These are phyloP conservation scores for Thalassoma bifasciatum DNA, from an alignment of 2,113 vertebrate genomes.

Conservation along the genomic window DNA sequence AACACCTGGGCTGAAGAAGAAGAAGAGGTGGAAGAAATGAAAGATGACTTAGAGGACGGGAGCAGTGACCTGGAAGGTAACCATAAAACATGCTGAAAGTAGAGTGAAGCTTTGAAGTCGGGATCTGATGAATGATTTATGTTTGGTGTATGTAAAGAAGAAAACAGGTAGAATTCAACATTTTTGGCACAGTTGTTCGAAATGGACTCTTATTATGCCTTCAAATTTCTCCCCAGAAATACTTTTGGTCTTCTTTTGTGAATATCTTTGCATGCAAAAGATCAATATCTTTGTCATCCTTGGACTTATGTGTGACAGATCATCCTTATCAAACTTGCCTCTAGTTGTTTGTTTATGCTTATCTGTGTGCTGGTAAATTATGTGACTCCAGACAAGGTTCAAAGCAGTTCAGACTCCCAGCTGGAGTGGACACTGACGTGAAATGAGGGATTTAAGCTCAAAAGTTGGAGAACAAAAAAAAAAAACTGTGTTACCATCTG, in stretches of 20 bases:
- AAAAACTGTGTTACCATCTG: slow-evolving; percentile 58
- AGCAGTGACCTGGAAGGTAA: slow-evolving; percentile 67
- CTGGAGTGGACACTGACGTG: slow-evolving; percentile 19
- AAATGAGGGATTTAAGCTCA: slow-evolving; percentile 51
- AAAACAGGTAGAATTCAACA: too few relatives aligned
- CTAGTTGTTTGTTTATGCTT: slow-evolving; percentile 17
- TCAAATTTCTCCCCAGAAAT: too few relatives aligned
- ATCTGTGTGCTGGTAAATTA: background rate
- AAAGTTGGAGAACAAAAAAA: slow-evolving; percentile 15
- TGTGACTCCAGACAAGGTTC: background rate
- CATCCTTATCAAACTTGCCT: slow-evolving; percentile 14
- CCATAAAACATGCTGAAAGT: background rate
- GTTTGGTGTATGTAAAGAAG: background rate
- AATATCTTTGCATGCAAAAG: background rate
- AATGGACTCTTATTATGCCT: too few relatives aligned
- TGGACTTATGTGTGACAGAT: background rate
- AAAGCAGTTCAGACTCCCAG: slow-evolving; percentile 13
- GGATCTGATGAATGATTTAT: slow-evolving; percentile 36
- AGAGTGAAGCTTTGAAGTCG: slow-evolving; percentile 5
- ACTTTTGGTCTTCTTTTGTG: background rate
- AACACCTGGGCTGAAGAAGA: slow-evolving; percentile 55
- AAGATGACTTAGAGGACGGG: slow-evolving; percentile 38
- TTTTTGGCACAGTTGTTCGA: too few relatives aligned
- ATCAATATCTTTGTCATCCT: background rate
- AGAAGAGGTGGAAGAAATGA: slow-evolving; percentile 55